Conservation (phyloP, 2,113 vertebrate species). For the Oreotragus oreotragus region DNA sequence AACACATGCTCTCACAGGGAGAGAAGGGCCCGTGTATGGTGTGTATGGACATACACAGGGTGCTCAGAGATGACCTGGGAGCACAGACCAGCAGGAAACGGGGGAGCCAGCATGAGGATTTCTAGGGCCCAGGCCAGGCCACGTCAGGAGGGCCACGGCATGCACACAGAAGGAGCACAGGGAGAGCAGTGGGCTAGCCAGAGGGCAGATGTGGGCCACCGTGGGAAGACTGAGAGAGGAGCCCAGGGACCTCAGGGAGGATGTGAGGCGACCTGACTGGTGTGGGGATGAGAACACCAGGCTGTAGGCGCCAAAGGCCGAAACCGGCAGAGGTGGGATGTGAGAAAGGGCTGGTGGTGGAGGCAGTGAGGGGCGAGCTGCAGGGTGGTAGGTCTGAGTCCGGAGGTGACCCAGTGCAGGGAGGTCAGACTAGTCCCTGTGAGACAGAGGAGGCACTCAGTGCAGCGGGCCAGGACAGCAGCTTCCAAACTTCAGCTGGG, state of each 20-base stretch:
- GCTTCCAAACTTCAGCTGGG: too few relatives aligned
- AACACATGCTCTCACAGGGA: neutral
- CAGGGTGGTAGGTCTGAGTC: neutral
- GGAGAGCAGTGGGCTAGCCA: neutral
- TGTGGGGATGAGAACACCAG: neutral
- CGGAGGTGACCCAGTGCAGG: neutral
- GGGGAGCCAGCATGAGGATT: neutral
- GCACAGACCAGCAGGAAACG: neutral
- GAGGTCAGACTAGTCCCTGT: neutral
- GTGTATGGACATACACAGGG: neutral
- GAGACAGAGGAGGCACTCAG: neutral
- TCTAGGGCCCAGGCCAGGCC: neutral
- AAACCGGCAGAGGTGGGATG: neutral
- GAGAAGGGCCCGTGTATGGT: neutral
- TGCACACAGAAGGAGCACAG: too few relatives aligned
- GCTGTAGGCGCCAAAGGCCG: neutral
- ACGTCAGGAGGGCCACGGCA: neutral
- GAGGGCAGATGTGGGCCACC: too few relatives aligned
- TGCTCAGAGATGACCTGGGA: neutral
- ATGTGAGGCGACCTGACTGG: neutral
- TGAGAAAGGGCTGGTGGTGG: too few relatives aligned
- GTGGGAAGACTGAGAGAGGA: neutral
- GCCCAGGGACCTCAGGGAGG: neutral
- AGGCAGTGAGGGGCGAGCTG: neutral
- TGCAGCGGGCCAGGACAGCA: neutral